phyloP scores from a whole-genome alignment of 23 tunicate genomes.

The Halocynthia roretzi region DNA sequence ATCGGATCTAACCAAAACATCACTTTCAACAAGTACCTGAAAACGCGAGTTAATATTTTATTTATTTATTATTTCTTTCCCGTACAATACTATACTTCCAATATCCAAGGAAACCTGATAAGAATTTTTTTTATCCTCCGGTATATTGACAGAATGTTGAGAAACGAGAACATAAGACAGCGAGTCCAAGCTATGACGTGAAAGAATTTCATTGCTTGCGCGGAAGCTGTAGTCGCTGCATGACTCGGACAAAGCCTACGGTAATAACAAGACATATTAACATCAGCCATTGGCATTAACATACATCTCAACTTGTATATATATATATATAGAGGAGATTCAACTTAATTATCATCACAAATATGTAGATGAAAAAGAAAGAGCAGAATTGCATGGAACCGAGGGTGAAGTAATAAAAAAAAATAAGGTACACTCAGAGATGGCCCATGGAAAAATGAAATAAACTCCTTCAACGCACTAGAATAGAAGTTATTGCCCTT shows the following conservation, averaged over 20 bases:
- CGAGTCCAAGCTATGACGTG: neutral
- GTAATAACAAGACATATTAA: no score
- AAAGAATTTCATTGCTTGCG: no score
- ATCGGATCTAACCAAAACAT: slow-evolving; percentile 4
- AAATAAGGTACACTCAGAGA: no score
- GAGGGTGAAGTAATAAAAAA: no score
- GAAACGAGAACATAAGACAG: slow-evolving; percentile 2
- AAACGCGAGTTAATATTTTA: neutral
- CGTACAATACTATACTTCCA: neutral
- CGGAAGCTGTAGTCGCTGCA: neutral
- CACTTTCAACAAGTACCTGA: slow-evolving; percentile 22
- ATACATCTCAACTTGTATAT: neutral
- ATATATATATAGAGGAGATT: neutral
- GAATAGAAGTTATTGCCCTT: no score
- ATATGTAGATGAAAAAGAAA: no score
- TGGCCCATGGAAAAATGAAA: no score
- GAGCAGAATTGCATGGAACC: no score
- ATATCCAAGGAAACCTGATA: slow-evolving; percentile 25
- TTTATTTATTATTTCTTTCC: neutral
- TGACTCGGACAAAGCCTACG: slow-evolving; percentile 7
- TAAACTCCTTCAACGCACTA: no score
- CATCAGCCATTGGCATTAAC: no score
- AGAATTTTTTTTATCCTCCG: neutral
- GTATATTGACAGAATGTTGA: slow-evolving; percentile 9
- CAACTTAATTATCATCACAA: no score